Base-by-base conservation (phyloP, 2,797 vertebrate genomes). In the Aphelocoma californica region DNA sequence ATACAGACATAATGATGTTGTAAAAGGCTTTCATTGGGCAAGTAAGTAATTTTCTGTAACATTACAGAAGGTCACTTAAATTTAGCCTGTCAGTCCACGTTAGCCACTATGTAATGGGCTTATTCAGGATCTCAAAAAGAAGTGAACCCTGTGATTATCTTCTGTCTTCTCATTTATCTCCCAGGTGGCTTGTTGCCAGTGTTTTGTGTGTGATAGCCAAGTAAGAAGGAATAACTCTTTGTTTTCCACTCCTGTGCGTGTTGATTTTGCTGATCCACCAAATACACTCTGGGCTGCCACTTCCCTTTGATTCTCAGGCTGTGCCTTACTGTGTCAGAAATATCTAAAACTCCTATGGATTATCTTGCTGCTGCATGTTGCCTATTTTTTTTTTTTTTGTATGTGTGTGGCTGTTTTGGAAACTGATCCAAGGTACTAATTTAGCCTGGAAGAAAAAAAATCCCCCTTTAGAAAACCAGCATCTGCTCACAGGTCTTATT, bases 111-210 rank as follows among this genome's bases (percentile, higher is more conserved):
- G 4, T 65, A 89, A 86, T 53, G 38, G 62, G 88, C 69, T 95
- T 88, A 72, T 92, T 96, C 81, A 74, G 71, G 80, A 62, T 74
- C 78, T 91, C 65, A 36, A 14, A 88, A 94, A 82, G 66, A 93
- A 91, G 53, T 74, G 71, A 86, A 92, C 81, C 50, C 34, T 95
- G 86, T 61, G 81, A 93, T 96, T 94, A 95, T 80, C 38, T 54
- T 67, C 84, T 77, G 45, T 66, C 70, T 83, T 93, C 81, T 95
- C 84, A 70, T 88, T 88, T 88, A 71, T 94, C 72, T 87, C 81
- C 81, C 86, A 51, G 45, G 54, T 90, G 84, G 89, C 81, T 45
- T 70, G n/a, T 79, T 93, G 73, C 81, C 80, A 66, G 51, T 81
- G 83, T 87, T 90, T 90, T 32, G 15, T 70, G 74, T 88, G 48